phyloP scores from a whole-genome alignment of 1,140 invertebrate genomes.

The Cyphomyrmex costatus region DNA sequence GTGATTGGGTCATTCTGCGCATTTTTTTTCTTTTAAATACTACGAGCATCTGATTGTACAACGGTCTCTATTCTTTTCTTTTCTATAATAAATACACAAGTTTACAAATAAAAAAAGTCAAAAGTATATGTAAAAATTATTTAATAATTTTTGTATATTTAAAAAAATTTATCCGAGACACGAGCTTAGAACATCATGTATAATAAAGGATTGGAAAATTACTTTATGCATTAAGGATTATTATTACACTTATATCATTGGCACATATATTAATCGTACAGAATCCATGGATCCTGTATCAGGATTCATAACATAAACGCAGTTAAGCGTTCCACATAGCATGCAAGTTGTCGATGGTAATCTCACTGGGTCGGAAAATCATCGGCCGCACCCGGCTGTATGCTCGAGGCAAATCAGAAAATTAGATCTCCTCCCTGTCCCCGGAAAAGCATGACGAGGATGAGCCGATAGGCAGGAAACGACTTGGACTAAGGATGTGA shows the following conservation, averaged over 20 bases:
- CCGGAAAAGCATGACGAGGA: not conserved
- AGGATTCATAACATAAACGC: not conserved
- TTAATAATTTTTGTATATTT: too few relatives aligned
- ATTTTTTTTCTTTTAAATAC: too few relatives aligned
- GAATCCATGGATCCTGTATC: not conserved
- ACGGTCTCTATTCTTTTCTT: too few relatives aligned
- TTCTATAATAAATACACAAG: too few relatives aligned
- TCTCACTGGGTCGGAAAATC: conserved; percentile 45
- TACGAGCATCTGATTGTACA: too few relatives aligned
- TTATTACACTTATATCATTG: not conserved
- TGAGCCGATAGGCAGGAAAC: conserved; percentile 2
- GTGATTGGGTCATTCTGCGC: too few relatives aligned
- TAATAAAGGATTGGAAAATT: too few relatives aligned
- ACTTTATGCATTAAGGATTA: not conserved
- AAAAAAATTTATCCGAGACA: too few relatives aligned
- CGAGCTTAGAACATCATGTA: too few relatives aligned
- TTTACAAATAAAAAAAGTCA: too few relatives aligned
- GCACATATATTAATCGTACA: not conserved
- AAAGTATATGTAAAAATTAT: too few relatives aligned
- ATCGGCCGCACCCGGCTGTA: conserved; percentile 15
- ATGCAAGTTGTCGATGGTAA: conserved; percentile 24
- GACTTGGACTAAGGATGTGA: conserved; percentile 7
- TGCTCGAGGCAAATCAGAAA: conserved; percentile 62
- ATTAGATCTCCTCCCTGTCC: conserved; percentile 55
- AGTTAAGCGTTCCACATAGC: not conserved